Conservation (phyloP, 2,113 vertebrate genomes). For the Poecile atricapillus region DNA sequence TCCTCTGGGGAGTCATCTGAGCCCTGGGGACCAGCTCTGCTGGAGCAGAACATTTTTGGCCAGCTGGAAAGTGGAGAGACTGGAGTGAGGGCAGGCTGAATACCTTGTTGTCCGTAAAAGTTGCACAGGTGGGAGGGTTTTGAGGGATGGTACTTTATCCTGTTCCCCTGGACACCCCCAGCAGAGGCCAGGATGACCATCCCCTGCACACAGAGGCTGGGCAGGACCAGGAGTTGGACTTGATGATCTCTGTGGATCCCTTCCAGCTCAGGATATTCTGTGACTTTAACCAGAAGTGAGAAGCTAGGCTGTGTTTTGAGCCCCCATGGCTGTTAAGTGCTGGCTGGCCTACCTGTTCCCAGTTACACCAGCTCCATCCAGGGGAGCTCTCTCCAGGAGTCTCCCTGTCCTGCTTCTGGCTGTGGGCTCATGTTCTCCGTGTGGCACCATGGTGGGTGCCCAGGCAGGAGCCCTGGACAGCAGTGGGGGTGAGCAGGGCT, state of each 20-base stretch:
- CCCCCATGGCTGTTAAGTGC: background rate
- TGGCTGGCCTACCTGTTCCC: background rate
- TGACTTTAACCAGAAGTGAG: background rate
- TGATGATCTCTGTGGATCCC: background rate
- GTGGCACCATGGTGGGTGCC: background rate
- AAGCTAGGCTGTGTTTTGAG: background rate
- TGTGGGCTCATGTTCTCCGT: background rate
- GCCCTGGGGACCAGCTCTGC: background rate
- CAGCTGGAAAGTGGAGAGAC: background rate
- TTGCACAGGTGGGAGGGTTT: background rate
- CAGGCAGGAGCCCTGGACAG: background rate
- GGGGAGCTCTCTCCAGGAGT: background rate
- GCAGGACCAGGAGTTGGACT: background rate
- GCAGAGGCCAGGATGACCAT: background rate
- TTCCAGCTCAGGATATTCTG: background rate
- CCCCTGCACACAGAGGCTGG: background rate
- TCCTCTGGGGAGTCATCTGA: background rate
- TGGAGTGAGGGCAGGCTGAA: background rate
- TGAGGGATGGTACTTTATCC: background rate
- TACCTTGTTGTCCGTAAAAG: background rate
- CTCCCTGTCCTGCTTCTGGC: rapidly evolving
- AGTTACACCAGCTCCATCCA: background rate
- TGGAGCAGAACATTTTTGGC: background rate
- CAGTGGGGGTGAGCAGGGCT: background rate
- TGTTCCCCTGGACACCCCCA: background rate